Base-by-base conservation (phyloP, 2,797 vertebrate genomes). In the Amphiprion clarkii region DNA sequence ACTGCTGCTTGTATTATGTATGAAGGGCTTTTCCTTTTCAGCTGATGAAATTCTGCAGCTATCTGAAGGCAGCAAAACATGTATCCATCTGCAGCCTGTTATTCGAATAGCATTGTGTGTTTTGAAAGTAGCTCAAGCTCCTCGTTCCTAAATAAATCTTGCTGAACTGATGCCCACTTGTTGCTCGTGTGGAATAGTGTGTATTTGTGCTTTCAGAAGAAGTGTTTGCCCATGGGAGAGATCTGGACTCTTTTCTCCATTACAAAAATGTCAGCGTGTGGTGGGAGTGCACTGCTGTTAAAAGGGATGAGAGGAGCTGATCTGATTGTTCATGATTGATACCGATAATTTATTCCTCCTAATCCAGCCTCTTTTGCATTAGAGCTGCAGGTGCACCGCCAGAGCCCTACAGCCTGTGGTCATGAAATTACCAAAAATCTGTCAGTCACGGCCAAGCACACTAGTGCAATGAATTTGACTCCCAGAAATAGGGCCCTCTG, bases 281-380 rank as follows among this genome's bases (percentile, higher is more conserved):
- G 55, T 51, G 61, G 58, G 57, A 87, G 63, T 65, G 21, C 39
- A 44, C 55, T 12, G 68, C 52, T 83, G 72, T 65, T 87, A 82
- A 85, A 81, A 65, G 80, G 67, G 65, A 84, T 84, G 74, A 81
- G 73, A 77, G 65, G 65, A 81, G 69, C 61, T 78, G 74, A 81
- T 84, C 59, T 88, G 82, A 91, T 90, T 83, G 78, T 74, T 74
- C 57, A 60, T 81, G 77, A 88, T 70, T 77, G 83, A 88, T 86
- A 81, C 71, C 8, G 16, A 76, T 88, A 65, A 85, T 87, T 72
- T 88, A 82, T 80, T 83, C 86, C 66, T 72, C 71, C 78, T 75
- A 71, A 67, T 83, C 71, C 74, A 70, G 56, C 39, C 74, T 70
- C 69, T 74, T 76, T 77, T 81, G 62, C 78, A 85, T 78, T 71